Conservation (phyloP, 2,797 vertebrate species). For the Tragelaphus eurycerus region DNA sequence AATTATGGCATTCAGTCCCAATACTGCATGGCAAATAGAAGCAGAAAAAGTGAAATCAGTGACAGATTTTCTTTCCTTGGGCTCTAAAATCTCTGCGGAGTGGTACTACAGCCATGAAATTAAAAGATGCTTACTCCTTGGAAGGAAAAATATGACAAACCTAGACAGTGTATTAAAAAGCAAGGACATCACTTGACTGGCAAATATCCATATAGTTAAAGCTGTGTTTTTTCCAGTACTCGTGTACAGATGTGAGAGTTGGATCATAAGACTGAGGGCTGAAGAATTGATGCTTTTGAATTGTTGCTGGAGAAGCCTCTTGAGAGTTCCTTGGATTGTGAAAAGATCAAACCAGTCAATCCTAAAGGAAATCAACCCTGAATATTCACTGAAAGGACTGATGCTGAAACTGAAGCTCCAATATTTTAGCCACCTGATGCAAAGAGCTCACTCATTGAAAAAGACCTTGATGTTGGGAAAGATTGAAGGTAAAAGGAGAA, state of each 20-base stretch:
- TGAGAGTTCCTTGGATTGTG: neutral
- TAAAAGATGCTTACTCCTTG: neutral
- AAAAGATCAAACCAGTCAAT: neutral
- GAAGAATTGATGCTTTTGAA: neutral
- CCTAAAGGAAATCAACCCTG: neutral
- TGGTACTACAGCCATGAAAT: neutral
- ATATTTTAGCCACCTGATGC: neutral
- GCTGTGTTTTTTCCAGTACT: neutral
- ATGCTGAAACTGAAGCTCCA: neutral
- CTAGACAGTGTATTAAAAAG: neutral
- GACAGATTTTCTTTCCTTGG: neutral
- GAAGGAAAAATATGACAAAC: neutral
- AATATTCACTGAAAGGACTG: neutral
- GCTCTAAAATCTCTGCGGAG: neutral
- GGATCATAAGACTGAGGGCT: neutral
- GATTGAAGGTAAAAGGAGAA: neutral
- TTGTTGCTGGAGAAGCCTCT: neutral
- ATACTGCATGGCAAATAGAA: neutral
- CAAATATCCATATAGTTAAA: neutral
- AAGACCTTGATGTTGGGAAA: neutral
- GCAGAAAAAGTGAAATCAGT: neutral
- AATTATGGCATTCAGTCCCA: neutral
- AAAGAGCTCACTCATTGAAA: neutral
- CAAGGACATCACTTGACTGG: neutral
- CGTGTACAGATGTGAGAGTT: neutral